A percentile compares a stretch with the other conserved stretches of the same genome.
phyloP scores from a whole-genome alignment of 2,888 invertebrate genomes.

The Hymenopus coronatus region DNA sequence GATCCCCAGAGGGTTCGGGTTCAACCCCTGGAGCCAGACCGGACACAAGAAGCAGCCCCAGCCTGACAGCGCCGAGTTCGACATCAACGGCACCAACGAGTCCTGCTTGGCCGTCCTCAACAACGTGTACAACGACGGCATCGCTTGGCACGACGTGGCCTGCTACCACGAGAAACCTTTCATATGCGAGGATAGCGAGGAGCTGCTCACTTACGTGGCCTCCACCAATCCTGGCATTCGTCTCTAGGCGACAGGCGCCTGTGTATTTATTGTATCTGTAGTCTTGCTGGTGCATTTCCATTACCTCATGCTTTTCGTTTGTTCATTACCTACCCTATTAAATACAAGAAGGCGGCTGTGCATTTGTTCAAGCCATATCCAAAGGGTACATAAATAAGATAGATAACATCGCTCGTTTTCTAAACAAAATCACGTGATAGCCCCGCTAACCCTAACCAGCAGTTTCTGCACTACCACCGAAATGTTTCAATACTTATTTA shows the following conservation, averaged over 20 bases:
- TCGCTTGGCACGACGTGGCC: conserved; percentile 92
- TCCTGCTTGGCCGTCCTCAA: conserved; percentile 84
- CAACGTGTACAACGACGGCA: conserved; percentile 91
- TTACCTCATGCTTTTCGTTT: too few species aligned
- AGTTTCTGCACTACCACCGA: too few species aligned
- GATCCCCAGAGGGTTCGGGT: conserved; percentile 68
- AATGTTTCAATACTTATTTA: too few species aligned
- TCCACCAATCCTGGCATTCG: conserved; percentile 80
- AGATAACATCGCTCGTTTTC: too few species aligned
- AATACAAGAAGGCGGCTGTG: too few species aligned
- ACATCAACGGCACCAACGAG: conserved; percentile 83
- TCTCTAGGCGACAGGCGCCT: conserved; percentile 56
- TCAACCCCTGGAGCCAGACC: conserved; percentile 88
- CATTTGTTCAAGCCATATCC: too few species aligned
- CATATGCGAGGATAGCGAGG: conserved; percentile 87
- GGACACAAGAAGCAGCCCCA: conserved; percentile 86
- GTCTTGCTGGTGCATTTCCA: too few species aligned
- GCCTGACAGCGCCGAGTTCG: conserved; percentile 89
- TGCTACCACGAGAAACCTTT: conserved; percentile 92
- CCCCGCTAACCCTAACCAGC: too few species aligned
- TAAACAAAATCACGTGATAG: too few species aligned
- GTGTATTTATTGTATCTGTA: not conserved
- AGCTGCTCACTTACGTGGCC: conserved; percentile 79
- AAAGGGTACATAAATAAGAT: too few species aligned
- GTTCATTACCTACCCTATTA: too few species aligned